A percentile compares a stretch with the other conserved stretches of the same genome.
Conservation (phyloP, 2,888 invertebrate species). For the Limnephilus lunatus region DNA sequence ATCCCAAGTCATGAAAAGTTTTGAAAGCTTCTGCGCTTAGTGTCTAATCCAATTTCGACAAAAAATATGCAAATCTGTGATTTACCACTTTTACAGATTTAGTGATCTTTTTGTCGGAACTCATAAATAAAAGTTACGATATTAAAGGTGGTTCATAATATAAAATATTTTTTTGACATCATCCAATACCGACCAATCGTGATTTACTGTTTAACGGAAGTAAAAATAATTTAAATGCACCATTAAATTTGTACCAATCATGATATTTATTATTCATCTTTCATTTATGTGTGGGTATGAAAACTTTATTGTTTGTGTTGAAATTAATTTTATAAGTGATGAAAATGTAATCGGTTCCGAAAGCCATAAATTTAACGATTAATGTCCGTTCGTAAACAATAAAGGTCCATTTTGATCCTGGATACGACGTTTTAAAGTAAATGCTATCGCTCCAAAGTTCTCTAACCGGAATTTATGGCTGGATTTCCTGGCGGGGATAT, state of each 20-base stretch:
- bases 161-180: neutral
- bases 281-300: neutral
- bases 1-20: neutral
- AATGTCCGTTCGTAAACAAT: neutral
- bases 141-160: neutral
- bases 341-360: neutral
- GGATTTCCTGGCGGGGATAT: constrained; percentile 7
- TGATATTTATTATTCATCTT: neutral
- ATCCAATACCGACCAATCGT: neutral
- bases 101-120: constrained; percentile 2
- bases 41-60: neutral
- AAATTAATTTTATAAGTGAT: neutral
- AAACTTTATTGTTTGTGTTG: neutral
- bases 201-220: constrained; percentile 2
- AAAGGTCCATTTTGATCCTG: neutral
- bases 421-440: neutral
- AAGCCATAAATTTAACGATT: neutral
- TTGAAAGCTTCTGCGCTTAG: neutral
- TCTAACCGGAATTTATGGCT: neutral
- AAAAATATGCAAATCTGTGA: neutral
- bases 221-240: neutral
- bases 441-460: neutral
- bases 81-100: neutral
- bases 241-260: neutral
- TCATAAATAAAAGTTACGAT: neutral